Percentiles rank a stretch among this genome's conserved stretches.
Evolutionary conservation across 2,797 vertebrate genomes (phyloP).

Genomic region (Diglossa cyanea): DNA sequence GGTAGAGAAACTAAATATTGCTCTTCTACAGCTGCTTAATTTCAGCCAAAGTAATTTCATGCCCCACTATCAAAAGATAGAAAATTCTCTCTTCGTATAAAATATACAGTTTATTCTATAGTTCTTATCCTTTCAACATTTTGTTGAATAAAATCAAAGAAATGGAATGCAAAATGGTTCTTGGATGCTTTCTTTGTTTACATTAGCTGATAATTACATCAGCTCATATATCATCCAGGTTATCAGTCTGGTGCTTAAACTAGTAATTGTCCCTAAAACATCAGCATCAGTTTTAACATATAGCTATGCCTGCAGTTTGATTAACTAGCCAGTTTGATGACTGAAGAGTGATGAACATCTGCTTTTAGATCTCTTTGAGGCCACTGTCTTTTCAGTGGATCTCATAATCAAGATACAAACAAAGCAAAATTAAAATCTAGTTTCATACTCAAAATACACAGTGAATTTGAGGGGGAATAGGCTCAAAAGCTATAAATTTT

Average conservation of each 20-base stretch:
- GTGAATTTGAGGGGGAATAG: neutral
- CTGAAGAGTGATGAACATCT: neutral
- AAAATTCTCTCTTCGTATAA: neutral
- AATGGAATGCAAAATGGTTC: neutral
- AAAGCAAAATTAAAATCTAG: neutral
- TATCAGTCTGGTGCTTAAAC: neutral
- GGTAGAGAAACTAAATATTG: neutral
- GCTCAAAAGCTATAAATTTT: neutral
- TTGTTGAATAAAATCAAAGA: neutral
- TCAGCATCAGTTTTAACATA: neutral
- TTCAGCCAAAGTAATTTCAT: neutral
- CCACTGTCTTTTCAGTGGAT: neutral
- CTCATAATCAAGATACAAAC: neutral
- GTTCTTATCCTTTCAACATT: neutral
- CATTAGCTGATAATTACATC: neutral
- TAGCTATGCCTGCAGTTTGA: neutral
- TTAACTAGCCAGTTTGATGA: neutral
- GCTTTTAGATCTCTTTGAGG: neutral
- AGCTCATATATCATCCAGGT: neutral
- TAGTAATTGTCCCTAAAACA: neutral
- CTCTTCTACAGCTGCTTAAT: neutral
- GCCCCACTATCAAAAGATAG: neutral
- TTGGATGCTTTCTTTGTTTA: neutral
- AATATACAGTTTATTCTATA: neutral
- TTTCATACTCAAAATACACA: neutral